A percentile compares a stretch with the other conserved stretches of the same genome.
Conservation (phyloP, 2,113 vertebrate genomes). For the Actenoides lindsayi region DNA sequence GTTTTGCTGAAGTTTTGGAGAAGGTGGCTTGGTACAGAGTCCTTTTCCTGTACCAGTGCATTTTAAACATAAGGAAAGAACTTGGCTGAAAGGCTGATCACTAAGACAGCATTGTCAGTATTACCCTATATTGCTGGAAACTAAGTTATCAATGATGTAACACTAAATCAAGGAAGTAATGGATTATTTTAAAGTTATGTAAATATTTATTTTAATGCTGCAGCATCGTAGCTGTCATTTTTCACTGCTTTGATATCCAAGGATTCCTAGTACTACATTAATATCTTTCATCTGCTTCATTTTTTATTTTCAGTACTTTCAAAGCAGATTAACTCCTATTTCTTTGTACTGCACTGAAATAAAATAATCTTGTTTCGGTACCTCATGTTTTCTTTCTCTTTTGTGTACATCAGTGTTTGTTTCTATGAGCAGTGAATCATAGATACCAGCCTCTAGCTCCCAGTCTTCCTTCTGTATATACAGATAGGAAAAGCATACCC, state of each 20-base stretch:
- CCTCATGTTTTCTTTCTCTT: background rate
- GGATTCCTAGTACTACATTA: conserved; percentile 28
- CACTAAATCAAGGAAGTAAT: conserved; percentile 15
- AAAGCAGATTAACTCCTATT: conserved; percentile 40
- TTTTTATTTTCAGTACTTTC: conserved; percentile 35
- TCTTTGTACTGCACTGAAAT: conserved; percentile 71
- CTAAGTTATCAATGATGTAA: conserved; percentile 9
- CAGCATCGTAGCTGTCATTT: background rate
- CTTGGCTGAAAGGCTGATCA: background rate
- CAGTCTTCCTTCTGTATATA: background rate
- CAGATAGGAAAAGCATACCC: background rate
- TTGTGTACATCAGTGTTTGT: background rate
- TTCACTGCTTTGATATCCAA: conserved; percentile 55
- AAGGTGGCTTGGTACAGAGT: background rate
- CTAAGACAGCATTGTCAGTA: background rate
- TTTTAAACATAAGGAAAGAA: background rate
- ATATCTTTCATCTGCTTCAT: conserved; percentile 18
- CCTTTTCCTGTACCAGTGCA: background rate
- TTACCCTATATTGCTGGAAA: background rate
- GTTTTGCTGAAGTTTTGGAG: background rate
- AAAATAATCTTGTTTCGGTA: conserved; percentile 65
- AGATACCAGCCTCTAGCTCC: background rate
- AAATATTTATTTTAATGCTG: conserved; percentile 59
- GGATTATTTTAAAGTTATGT: conserved; percentile 22
- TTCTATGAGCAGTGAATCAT: background rate